Base-by-base conservation (phyloP, 2,888 invertebrate species). In the Mesochorus sp. region DNA sequence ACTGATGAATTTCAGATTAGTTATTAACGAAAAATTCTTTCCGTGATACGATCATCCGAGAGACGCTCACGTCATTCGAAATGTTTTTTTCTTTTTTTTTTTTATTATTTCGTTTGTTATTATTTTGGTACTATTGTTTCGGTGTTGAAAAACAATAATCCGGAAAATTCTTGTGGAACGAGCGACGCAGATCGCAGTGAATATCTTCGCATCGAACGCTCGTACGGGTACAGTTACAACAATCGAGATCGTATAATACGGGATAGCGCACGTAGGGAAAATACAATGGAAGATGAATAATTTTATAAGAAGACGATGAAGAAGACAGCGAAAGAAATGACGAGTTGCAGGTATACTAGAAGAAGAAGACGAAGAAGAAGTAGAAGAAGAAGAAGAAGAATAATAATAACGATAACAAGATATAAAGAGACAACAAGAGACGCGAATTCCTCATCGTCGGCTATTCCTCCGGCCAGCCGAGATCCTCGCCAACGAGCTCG, bases 391-490 rank as follows among this genome's bases (percentile, higher is more conserved):
- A 17, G 6, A 47, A 71, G n/a, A 26, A 59, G 17, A 61, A 76
- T 24, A 47, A 76, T 24, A 71, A 71, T 42, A 71, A 53, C 51
- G 14, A 34, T 12, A 57, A 53, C 24, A 44, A 31, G 67, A 53
- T 10, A 62, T 10, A 31, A 21, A 53, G 21, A 14, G 19, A 17
- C 19, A 47, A 47, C 10, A 47, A 55, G 53, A 47, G 24, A 14
- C 39, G 53, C 14, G 8, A 19, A 10, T 0, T 2, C 26, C 37
- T 62, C 10, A 12, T 14, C 26, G 37, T 14, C 42, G 83, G 82
- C 91, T 93, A 97, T 91, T 97, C 96, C 91, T 97, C 97, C 57
- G 97, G 97, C 99, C 99, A 99, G 79, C 96, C 96, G 82, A 98
- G 95, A 91, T 97, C 96, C 90, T 97, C 96, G 2, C 97, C 97